Base-by-base conservation (phyloP, 2,888 invertebrate genomes). In the Eledona agricola region DNA sequence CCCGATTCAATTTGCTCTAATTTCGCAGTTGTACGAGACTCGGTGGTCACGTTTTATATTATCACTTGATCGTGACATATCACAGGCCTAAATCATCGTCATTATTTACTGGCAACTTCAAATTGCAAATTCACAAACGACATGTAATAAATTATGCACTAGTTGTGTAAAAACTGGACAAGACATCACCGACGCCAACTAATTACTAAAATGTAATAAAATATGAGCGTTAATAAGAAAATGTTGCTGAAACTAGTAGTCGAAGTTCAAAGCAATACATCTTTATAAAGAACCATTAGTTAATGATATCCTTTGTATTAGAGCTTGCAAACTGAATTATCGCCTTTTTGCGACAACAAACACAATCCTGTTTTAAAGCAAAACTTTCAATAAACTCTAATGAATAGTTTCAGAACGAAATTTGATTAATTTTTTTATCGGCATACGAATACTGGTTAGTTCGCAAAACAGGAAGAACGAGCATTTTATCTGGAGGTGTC, bases 91-190 rank as follows among this genome's bases (percentile, higher is more conserved):
- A 42, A 42, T 42, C 42, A 42, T 31, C 42, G 29, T 28, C 42
- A 31, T 42, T 31, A 42, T 42, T 40, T 40, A 17, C 26, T 31
- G 22, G 42, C 31, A 42, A 42, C 20, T 29, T 42, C 31, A 31
- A 42, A 42, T 42, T 42, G 42, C 42, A 42, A 42, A 42, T 42
- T 42, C 13, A 42, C 42, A 29, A 42, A 10, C 31, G 42, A 9
- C 20, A 42, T n/a, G 31, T 31, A 11, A 22, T 42, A 42, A 20
- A 42, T 42, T 42, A n/a, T n/a, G n/a, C n/a, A n/a, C n/a, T n/a
- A n/a, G n/a, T n/a, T n/a, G n/a, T n/a, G n/a, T n/a, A n/a, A n/a
- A n/a, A n/a, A n/a, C n/a, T n/a, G n/a, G n/a, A n/a, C n/a, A n/a
- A n/a, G n/a, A n/a, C n/a, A n/a, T n/a, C n/a, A n/a, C n/a, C n/a